Percentiles rank a stretch among this genome's conserved stretches.
These are phyloP conservation scores for Bos indicus DNA, from an alignment of 2,113 vertebrate genomes.

Conservation along the genomic window DNA sequence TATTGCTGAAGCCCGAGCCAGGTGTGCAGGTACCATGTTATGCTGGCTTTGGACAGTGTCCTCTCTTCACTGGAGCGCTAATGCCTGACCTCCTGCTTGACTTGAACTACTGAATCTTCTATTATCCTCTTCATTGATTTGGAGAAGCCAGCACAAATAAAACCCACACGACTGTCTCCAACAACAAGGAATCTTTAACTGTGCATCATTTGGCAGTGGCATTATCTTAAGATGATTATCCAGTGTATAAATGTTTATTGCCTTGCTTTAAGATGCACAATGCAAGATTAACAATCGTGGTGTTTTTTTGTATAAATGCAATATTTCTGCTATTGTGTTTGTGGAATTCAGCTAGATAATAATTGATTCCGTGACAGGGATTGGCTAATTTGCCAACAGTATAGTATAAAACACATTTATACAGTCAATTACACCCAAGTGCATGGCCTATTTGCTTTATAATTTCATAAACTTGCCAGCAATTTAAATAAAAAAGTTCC, in stretches of 20 bases:
- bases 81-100: constrained; percentile 45
- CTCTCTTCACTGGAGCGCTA: constrained; percentile 38
- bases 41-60: neutral
- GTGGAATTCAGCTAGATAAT: constrained; percentile 82
- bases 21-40: rapidly evolving
- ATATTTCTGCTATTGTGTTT: constrained; percentile 85
- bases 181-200: constrained; percentile 78
- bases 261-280: constrained; percentile 77
- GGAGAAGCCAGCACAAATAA: constrained; percentile 73
- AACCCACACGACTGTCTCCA: constrained; percentile 59
- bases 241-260: constrained; percentile 80
- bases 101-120: constrained; percentile 47
- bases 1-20: neutral
- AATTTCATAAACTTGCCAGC: constrained; percentile 92
- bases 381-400: constrained; percentile 87
- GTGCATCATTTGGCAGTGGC: constrained; percentile 75
- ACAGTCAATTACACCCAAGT: constrained; percentile 91
- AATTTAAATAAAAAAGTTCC: constrained; percentile 92
- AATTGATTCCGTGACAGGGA: constrained; percentile 87
- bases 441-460: constrained; percentile 91
- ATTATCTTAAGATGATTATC: constrained; percentile 78
- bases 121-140: constrained; percentile 71
- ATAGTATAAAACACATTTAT: constrained; percentile 90
- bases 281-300: constrained; percentile 79
- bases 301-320: constrained; percentile 76